Conservation (phyloP, 2,888 invertebrate genomes). For the Catocala sponsa region DNA sequence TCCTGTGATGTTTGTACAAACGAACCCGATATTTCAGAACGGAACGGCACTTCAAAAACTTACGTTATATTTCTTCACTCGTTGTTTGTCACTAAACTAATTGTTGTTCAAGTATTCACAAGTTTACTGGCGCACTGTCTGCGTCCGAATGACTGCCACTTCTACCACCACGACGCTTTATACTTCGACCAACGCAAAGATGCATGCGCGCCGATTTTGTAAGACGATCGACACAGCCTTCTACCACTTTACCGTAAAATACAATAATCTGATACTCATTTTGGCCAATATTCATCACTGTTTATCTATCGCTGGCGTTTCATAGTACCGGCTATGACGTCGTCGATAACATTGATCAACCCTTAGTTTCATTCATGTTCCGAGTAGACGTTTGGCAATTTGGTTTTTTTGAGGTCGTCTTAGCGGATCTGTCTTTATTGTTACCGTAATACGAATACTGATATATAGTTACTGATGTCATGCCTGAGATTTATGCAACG, state of each 20-base stretch:
- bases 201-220: constrained; percentile 83
- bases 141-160: constrained; percentile 82
- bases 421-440: constrained; percentile 73
- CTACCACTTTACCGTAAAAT: constrained; percentile 68
- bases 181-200: constrained; percentile 85
- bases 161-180: constrained; percentile 81
- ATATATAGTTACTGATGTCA: constrained; percentile 39
- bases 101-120: constrained; percentile 68
- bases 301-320: constrained; percentile 26
- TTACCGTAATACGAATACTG: constrained; percentile 44
- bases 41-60: constrained; percentile 63
- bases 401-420: constrained; percentile 77
- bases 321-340: constrained; percentile 79
- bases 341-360: constrained; percentile 80
- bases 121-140: constrained; percentile 81
- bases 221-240: constrained; percentile 78
- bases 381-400: constrained; percentile 78
- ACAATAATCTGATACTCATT: constrained; percentile 35
- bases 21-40: constrained; percentile 16
- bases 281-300: constrained; percentile 34
- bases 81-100: constrained; percentile 69
- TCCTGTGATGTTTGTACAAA: constrained; percentile 32
- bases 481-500: constrained; percentile 33
- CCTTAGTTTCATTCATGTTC: constrained; percentile 82
- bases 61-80: constrained; percentile 71